Evolutionary conservation across 2,113 vertebrate genomes (phyloP), one percentile per base, ranked within the genome.

Genomic region (Monopterus albus): DNA sequence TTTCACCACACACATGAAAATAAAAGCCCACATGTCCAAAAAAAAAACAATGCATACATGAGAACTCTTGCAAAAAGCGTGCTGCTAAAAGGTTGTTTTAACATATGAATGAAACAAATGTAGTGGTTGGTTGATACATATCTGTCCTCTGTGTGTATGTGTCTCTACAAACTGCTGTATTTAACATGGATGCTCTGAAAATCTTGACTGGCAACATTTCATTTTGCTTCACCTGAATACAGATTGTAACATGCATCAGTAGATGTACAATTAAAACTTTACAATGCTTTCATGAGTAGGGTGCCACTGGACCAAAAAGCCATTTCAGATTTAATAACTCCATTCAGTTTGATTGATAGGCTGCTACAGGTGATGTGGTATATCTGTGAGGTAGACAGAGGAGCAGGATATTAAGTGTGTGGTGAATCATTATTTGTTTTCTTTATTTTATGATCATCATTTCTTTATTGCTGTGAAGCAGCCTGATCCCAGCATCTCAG

Each of bases 391-490:
- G 57, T 33, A 73, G 75, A 67, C 64, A 76, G 60, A 57, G 25
- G 25, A 75, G 72, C 80, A 65, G 73, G 78, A 81, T 84, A 85
- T 88, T 78, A 85, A 84, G 42, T 51, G 72, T 83, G 65, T 60
- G 50, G 62, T 78, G 73, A 89, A 79, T 73, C 76, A 73, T 62
- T 73, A 61, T n/a, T n/a, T 66, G 25, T 36, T 42, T 45, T 7
- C 69, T 62, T 55, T 66, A 68, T 73, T 76, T 87, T 61, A 66
- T 84, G 53, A 31, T 74, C 75, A 57, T 83, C 46, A 70, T 62
- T 72, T 60, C 43, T 75, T 84, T 57, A 84, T 73, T 13, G 9
- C 69, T 28, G 52, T 61, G 43, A 83, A 82, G 79, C 20, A 78
- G 59, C 20, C 63, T 23, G 25, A 81, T 75, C 25, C 57, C 52